Percentiles rank a stretch among this genome's conserved stretches.
Evolutionary conservation across 2,797 vertebrate species (phyloP).

Genomic region (Alosa sapidissima): DNA sequence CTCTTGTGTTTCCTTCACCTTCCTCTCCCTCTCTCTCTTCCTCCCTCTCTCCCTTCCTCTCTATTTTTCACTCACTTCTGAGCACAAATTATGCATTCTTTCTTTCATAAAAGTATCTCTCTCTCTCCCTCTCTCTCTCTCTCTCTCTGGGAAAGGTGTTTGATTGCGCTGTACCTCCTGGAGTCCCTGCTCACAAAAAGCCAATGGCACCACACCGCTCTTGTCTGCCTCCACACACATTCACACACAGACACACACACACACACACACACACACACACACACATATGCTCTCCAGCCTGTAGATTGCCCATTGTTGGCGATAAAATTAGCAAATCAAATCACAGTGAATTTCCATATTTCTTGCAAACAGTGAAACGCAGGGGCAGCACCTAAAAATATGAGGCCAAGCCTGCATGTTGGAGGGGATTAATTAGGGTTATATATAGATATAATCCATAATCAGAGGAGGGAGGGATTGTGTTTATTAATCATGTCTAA

Average conservation of each 20-base stretch:
- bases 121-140: neutral
- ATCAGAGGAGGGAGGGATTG: constrained; percentile 66
- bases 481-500: constrained; percentile 69
- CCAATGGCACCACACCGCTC: neutral
- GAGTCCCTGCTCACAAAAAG: neutral
- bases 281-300: neutral
- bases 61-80: neutral
- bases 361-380: neutral
- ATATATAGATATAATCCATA: constrained; percentile 69
- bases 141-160: neutral
- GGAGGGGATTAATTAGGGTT: constrained; percentile 62
- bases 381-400: constrained; percentile 17
- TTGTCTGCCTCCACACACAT: neutral
- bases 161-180: constrained; percentile 13
- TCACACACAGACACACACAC: neutral
- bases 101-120: constrained; percentile 7
- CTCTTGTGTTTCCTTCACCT: neutral
- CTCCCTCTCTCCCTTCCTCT: neutral
- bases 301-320: neutral
- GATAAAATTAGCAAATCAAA: constrained; percentile 15
- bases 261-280: neutral
- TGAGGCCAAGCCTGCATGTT: constrained; percentile 56
- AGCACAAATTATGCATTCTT: constrained; percentile 25
- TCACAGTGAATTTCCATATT: neutral
- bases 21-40: neutral